A percentile compares a stretch with the other conserved stretches of the same genome.
Conservation (phyloP, 1,140 invertebrate species). For the Phenacoccus solenopsis region DNA sequence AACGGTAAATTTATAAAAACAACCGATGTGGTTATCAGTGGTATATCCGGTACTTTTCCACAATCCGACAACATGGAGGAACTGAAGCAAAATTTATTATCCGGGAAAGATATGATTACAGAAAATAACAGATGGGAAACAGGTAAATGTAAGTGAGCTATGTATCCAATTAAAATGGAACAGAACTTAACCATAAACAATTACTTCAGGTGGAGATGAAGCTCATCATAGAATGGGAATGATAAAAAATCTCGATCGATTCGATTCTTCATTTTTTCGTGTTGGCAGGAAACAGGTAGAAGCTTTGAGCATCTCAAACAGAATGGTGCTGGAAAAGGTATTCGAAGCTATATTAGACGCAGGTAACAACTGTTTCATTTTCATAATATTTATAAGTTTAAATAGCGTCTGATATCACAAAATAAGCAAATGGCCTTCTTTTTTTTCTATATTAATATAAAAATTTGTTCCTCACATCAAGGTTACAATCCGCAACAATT, state of each 20-base stretch:
- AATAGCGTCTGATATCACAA: not conserved
- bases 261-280: not conserved
- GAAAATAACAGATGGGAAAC: constrained; percentile 28
- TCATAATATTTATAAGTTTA: too few species aligned
- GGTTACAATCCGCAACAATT: not conserved
- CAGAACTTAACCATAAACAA: not conserved
- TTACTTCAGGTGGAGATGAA: constrained; percentile 24
- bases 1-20: too few species aligned
- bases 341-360: constrained; percentile 23
- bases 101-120: constrained; percentile 45
- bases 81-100: constrained; percentile 42
- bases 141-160: constrained; percentile 10
- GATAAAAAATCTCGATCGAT: constrained; percentile 24
- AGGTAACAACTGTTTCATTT: too few species aligned
- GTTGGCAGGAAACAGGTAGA: not conserved
- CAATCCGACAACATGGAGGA: constrained; percentile 45
- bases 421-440: too few species aligned
- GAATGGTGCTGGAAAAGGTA: constrained; percentile 19
- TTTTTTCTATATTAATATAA: too few species aligned
- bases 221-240: constrained; percentile 23
- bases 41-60: constrained; percentile 47
- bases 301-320: not conserved
- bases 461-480: not conserved
- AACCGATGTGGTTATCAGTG: constrained; percentile 45
- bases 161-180: not conserved